Evolutionary conservation across 2,797 vertebrate species (phyloP).

Genomic region (Sebastolobus altivelis): DNA sequence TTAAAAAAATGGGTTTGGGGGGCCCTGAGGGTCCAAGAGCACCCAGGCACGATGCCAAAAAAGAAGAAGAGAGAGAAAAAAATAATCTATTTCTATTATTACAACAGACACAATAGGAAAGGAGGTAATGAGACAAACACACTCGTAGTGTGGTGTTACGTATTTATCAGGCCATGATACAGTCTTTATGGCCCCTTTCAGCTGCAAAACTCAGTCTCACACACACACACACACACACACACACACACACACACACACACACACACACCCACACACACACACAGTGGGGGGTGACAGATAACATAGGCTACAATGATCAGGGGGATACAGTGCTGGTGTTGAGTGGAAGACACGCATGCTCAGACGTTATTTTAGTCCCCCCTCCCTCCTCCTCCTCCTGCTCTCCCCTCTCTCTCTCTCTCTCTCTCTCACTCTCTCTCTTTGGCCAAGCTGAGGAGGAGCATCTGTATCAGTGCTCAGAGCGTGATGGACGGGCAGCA

Average conservation of each 20-base stretch:
- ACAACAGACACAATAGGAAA: not conserved
- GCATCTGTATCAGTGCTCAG: slow-evolving; percentile 55
- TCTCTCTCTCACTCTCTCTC: slow-evolving; percentile 17
- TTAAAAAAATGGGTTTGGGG: not conserved
- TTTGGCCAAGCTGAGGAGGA: slow-evolving; percentile 42
- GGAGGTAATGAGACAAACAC: not conserved
- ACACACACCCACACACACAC: not conserved
- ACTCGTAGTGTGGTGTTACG: not conserved
- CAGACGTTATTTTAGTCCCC: slow-evolving; percentile 52
- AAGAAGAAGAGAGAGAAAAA: not conserved
- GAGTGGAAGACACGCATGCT: slow-evolving; percentile 72
- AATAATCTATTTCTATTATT: not conserved
- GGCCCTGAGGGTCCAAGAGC: not conserved
- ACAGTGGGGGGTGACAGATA: slow-evolving; percentile 8
- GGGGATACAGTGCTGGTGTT: slow-evolving; percentile 14
- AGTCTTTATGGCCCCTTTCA: no score
- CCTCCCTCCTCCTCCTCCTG: slow-evolving; percentile 5
- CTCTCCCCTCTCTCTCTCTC: slow-evolving; percentile 1
- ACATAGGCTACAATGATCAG: slow-evolving; percentile 17
- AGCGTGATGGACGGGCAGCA: slow-evolving; percentile 57
- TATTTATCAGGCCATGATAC: not conserved
- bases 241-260: no score
- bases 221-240: no score
- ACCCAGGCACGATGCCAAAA: not conserved
- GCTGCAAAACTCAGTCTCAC: not conserved